Conservation (phyloP, 2,888 invertebrate genomes). For the Portevinia maculata region DNA sequence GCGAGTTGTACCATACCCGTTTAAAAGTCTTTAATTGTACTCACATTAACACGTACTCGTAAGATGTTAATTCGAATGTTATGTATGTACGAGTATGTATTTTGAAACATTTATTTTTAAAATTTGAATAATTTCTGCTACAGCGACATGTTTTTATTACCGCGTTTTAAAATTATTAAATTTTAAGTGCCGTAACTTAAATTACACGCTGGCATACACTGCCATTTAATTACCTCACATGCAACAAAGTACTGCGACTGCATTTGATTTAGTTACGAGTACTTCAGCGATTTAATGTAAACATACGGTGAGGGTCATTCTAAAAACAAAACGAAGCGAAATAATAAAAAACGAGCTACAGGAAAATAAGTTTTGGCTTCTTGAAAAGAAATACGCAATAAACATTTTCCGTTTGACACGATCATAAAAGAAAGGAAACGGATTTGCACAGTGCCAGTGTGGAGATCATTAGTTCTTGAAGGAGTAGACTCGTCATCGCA, state of each 20-base stretch:
- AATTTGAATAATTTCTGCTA: conserved; percentile 9
- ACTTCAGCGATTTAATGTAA: conserved; percentile 31
- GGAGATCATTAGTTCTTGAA: conserved; percentile 29
- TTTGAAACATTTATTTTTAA: conserved; percentile 13
- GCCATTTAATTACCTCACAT: conserved; percentile 28
- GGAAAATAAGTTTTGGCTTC: conserved; percentile 27
- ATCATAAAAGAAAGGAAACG: conserved; percentile 34
- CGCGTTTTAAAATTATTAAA: conserved; percentile 23
- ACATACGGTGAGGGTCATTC: conserved; percentile 41
- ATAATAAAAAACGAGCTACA: conserved; percentile 21
- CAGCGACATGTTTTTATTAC: conserved; percentile 25
- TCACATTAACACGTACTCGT: conserved; percentile 4
- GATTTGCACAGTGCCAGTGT: conserved; percentile 37
- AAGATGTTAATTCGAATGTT: too few relatives aligned
- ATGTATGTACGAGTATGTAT: neutral
- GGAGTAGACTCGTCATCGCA: conserved; percentile 12
- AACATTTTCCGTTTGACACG: conserved; percentile 9
- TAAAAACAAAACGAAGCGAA: conserved; percentile 22
- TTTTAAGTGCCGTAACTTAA: conserved; percentile 23
- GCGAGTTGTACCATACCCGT: too few relatives aligned
- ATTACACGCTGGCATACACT: conserved; percentile 20
- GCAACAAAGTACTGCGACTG: conserved; percentile 34
- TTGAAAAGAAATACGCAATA: conserved; percentile 25
- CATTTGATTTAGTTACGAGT: conserved; percentile 40
- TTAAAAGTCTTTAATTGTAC: too few relatives aligned